phyloP scores from a whole-genome alignment of 2,113 vertebrate species.

The Leuciscus idus region DNA sequence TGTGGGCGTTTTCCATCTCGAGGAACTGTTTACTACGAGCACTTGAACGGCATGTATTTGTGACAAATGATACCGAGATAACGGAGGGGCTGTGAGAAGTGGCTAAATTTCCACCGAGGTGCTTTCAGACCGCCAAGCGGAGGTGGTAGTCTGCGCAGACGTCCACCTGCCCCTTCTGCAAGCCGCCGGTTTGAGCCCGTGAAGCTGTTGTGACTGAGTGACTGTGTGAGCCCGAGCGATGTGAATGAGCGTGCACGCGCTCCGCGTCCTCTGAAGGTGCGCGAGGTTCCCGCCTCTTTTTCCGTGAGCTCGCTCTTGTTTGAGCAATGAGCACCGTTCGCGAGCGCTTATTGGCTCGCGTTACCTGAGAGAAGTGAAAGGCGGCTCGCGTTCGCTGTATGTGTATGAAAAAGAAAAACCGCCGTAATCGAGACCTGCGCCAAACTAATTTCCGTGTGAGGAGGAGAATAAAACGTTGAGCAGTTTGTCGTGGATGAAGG shows the following conservation, averaged over 20 bases:
- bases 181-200: slow-evolving; percentile 55
- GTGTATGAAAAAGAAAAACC: not conserved
- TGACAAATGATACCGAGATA: slow-evolving; percentile 53
- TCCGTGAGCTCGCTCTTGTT: slow-evolving; percentile 27
- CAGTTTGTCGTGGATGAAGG: slow-evolving; percentile 17
- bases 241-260: slow-evolving; percentile 55
- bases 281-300: slow-evolving; percentile 58
- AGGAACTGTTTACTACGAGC: slow-evolving; percentile 60
- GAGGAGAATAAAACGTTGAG: not conserved
- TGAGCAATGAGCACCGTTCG: slow-evolving; percentile 56
- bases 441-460: not conserved
- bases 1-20: slow-evolving; percentile 87
- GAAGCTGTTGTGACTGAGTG: not conserved
- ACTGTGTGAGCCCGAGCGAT: slow-evolving; percentile 34
- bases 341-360: slow-evolving; percentile 72
- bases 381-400: not conserved
- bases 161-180: slow-evolving; percentile 73
- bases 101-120: slow-evolving; percentile 62
- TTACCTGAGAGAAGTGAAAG: slow-evolving; percentile 67
- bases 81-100: slow-evolving; percentile 17
- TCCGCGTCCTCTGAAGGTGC: slow-evolving; percentile 77
- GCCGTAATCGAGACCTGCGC: not conserved
- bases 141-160: slow-evolving; percentile 55
- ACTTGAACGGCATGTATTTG: slow-evolving; percentile 69
- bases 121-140: slow-evolving; percentile 56